phyloP scores from a whole-genome alignment of 37 sponge, comb jelly and placozoan species.

The Beroe forskalii region DNA sequence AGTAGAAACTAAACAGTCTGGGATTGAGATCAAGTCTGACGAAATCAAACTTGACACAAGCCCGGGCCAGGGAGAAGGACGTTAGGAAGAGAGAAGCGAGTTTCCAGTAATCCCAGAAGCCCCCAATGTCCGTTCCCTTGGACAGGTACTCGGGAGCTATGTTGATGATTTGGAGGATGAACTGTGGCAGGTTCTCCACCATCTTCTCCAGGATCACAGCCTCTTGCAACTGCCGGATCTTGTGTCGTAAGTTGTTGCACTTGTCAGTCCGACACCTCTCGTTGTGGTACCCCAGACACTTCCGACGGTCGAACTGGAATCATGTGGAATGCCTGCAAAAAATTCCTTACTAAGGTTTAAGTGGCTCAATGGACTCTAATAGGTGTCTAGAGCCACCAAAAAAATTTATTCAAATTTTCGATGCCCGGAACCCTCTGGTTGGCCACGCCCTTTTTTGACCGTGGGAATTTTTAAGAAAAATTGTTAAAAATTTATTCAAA shows the following conservation, averaged over 20 bases:
- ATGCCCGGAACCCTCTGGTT: no score
- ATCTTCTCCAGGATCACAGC: constrained; percentile 15
- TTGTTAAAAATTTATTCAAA: no score
- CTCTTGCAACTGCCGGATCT: neutral
- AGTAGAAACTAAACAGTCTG: neutral
- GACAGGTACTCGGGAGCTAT: neutral
- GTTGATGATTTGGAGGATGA: constrained; percentile 15
- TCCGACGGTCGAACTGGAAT: neutral
- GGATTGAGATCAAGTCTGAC: constrained; percentile 4
- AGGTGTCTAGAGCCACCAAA: no score
- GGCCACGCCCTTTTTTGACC: no score
- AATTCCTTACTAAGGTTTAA: no score
- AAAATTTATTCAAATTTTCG: no score
- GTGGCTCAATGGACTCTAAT: no score
- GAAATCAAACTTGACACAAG: constrained; percentile 36
- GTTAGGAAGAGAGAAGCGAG: neutral
- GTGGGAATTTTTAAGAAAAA: no score
- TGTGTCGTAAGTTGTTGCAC: constrained; percentile 11
- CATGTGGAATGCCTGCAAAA: no score
- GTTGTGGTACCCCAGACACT: constrained; percentile 9
- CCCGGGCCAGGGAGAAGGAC: neutral
- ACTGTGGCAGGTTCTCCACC: constrained; percentile 4
- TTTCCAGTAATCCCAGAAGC: constrained; percentile 26
- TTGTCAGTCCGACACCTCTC: neutral
- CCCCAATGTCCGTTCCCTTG: neutral